These are phyloP conservation scores for Amiota mariae DNA, from an alignment of 2,888 invertebrate species.

Conservation along the genomic window DNA sequence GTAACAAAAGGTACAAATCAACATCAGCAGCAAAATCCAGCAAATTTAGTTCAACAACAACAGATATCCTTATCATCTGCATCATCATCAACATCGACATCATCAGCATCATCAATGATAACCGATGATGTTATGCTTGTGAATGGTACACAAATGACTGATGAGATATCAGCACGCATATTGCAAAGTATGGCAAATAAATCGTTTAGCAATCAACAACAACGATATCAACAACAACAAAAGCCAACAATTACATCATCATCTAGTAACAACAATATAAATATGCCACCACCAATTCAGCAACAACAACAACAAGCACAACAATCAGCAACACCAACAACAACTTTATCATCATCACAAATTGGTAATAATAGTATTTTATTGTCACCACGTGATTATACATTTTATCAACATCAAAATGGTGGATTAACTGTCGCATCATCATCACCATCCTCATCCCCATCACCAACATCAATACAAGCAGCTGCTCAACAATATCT, in stretches of 20 bases:
- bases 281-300: constrained; percentile 55
- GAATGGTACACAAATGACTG: constrained; percentile 73
- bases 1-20: constrained; percentile 45
- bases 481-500: constrained; percentile 51
- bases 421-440: constrained; percentile 52
- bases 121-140: constrained; percentile 73
- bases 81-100: constrained; percentile 40
- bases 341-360: constrained; percentile 22
- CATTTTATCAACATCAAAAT: constrained; percentile 55
- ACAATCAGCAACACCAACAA: constrained; percentile 33
- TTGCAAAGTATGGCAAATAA: constrained; percentile 73
- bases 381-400: constrained; percentile 63
- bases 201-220: constrained; percentile 63
- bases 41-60: constrained; percentile 36
- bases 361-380: constrained; percentile 57
- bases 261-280: constrained; percentile 42
- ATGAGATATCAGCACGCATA: constrained; percentile 72
- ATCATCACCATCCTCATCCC: no score
- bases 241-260: constrained; percentile 7
- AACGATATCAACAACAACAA: constrained; percentile 54
- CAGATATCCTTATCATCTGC: constrained; percentile 25
- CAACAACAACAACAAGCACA: constrained; percentile 53
- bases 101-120: constrained; percentile 52
- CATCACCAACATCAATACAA: constrained; percentile 39
- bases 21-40: constrained; percentile 46